Evolutionary conservation across 2,797 vertebrate genomes (phyloP).

Genomic region (Pempheris klunzingeri): DNA sequence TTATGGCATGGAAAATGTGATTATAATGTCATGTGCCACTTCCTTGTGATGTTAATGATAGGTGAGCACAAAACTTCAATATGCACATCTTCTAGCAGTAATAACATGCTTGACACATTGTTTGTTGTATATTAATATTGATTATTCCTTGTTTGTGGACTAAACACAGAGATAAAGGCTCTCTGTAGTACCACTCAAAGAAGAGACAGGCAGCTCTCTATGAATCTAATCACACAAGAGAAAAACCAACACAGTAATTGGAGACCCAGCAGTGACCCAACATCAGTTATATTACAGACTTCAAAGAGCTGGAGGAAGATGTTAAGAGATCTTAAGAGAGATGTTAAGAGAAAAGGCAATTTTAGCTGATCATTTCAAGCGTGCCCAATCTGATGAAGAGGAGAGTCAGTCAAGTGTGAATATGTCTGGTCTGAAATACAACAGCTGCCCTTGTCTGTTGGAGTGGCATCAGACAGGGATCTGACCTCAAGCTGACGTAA

Average conservation of each 20-base stretch:
- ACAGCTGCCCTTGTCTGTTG: conserved; percentile 84
- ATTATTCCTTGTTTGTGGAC: conserved; percentile 55
- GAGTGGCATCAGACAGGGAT: conserved; percentile 62
- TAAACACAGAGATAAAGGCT: conserved; percentile 62
- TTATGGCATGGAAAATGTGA: conserved; percentile 6
- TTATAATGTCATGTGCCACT: background rate
- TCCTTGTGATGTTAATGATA: conserved; percentile 16
- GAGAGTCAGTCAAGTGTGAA: conserved; percentile 82
- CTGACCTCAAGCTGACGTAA: conserved; percentile 70
- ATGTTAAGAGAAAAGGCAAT: conserved; percentile 77
- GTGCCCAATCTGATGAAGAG: conserved; percentile 81
- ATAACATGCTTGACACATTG: conserved; percentile 46
- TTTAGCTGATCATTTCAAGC: conserved; percentile 80
- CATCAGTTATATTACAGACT: conserved; percentile 83
- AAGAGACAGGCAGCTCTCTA: conserved; percentile 66
- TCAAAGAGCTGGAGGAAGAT: conserved; percentile 85
- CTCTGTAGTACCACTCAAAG: conserved; percentile 48
- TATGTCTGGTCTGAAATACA: conserved; percentile 79
- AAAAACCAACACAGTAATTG: conserved; percentile 81
- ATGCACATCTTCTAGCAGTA: conserved; percentile 8
- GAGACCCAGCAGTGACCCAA: conserved; percentile 74
- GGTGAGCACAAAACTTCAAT: background rate
- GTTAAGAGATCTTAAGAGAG: conserved; percentile 80
- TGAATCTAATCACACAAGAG: conserved; percentile 73
- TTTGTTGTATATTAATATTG: conserved; percentile 30